Percentiles rank a stretch among this genome's conserved stretches.
phyloP scores from a whole-genome alignment of 1,140 invertebrate genomes.

The Drosophila navojoa region DNA sequence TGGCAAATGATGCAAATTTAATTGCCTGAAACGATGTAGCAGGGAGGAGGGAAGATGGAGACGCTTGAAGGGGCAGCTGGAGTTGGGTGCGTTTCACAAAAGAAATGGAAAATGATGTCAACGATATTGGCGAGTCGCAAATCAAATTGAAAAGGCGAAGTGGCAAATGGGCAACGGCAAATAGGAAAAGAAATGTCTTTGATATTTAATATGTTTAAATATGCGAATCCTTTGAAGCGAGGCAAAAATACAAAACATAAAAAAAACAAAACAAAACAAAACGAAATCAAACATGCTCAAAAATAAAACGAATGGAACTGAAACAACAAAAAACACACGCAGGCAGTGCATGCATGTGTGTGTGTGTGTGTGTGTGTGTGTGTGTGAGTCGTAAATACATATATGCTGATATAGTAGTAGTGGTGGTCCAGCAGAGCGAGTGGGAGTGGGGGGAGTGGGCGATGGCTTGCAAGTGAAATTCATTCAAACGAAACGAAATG shows the following conservation, averaged over 20 bases:
- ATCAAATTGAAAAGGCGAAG: constrained; percentile 57
- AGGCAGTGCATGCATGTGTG: neutral
- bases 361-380: neutral
- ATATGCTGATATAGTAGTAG: constrained; percentile 59
- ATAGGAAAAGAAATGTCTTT: constrained; percentile 59
- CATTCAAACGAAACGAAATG: constrained; percentile 82
- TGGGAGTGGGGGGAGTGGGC: constrained; percentile 1
- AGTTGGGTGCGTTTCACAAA: constrained; percentile 21
- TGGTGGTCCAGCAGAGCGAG: neutral
- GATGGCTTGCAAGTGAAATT: constrained; percentile 62
- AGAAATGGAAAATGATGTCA: constrained; percentile 30
- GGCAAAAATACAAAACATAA: neutral
- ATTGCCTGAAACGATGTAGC: constrained; percentile 44
- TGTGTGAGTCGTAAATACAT: constrained; percentile 24
- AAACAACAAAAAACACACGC: constrained; percentile 40
- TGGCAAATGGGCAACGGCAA: neutral
- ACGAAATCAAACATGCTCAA: constrained; percentile 12
- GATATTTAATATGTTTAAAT: constrained; percentile 81
- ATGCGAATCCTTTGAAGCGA: constrained; percentile 75
- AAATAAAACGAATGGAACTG: constrained; percentile 31
- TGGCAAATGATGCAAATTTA: constrained; percentile 76
- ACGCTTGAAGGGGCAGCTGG: neutral
- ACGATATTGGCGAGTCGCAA: constrained; percentile 36
- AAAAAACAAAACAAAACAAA: constrained; percentile 12
- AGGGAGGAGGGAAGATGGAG: neutral